A percentile compares a stretch with the other conserved stretches of the same genome.
Conservation (phyloP, 1,140 invertebrate genomes). For the Colletes gigas region DNA sequence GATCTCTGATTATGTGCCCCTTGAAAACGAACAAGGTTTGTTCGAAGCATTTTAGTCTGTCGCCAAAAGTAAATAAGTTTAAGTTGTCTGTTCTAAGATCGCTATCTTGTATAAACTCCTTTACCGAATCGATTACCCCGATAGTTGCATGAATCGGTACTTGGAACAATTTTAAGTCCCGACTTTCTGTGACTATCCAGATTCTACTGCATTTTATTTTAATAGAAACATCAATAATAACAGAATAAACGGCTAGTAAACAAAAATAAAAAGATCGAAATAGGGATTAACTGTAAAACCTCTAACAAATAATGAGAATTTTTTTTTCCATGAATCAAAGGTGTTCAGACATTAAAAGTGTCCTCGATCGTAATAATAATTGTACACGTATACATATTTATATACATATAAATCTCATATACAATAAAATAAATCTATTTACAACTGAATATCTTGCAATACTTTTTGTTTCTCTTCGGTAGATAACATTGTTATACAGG, state of each 20-base stretch:
- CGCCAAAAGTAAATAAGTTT: too few species aligned
- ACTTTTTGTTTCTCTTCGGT: constrained; percentile 27
- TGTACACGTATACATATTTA: background rate
- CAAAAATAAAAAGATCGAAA: constrained; percentile 35
- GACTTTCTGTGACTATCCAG: constrained; percentile 62
- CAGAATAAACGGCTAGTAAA: constrained; percentile 66
- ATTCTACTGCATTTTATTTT: constrained; percentile 68
- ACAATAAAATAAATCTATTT: constrained; percentile 72
- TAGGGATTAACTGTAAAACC: constrained; percentile 7
- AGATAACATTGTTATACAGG: constrained; percentile 48
- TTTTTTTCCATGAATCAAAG: constrained; percentile 24
- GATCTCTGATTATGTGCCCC: too few species aligned
- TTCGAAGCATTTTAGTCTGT: too few species aligned
- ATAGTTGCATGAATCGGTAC: too few species aligned
- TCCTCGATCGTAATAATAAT: constrained; percentile 46
- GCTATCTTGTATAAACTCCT: too few species aligned
- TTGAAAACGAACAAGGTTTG: too few species aligned
- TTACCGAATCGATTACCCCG: too few species aligned
- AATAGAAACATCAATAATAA: constrained; percentile 68
- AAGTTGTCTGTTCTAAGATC: too few species aligned
- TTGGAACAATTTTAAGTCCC: background rate
- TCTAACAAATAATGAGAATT: constrained; percentile 33
- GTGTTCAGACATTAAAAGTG: constrained; percentile 61
- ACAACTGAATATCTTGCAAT: constrained; percentile 59
- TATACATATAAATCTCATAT: constrained; percentile 39